Evolutionary conservation across 2,888 invertebrate genomes (phyloP).

Genomic region (Biston betularia): DNA sequence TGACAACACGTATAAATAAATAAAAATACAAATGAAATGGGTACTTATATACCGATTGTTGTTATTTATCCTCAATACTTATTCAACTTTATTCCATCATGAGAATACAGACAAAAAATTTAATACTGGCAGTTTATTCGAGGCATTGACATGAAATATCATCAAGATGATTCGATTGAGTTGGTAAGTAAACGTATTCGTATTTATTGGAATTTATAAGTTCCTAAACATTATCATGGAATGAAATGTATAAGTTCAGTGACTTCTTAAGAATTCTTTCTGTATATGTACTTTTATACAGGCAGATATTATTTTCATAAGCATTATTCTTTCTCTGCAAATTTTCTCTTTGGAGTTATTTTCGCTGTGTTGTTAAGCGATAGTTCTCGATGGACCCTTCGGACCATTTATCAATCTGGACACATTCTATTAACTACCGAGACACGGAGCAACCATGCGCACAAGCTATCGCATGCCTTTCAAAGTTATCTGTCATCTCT

Average conservation of each 20-base stretch:
- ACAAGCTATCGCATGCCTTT: constrained; percentile 10
- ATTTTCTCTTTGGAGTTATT: constrained; percentile 13
- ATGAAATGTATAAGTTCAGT: constrained; percentile 6
- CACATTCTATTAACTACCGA: constrained; percentile 30
- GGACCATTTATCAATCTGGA: constrained; percentile 31
- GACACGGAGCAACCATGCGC: constrained; percentile 11
- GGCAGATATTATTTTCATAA: constrained; percentile 15
- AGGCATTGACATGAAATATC: constrained; percentile 3
- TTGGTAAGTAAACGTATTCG: neutral
- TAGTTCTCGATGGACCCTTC: constrained; percentile 4
- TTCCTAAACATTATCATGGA: constrained; percentile 2
- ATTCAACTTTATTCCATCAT: neutral
- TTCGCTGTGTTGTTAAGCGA: constrained; percentile 6
- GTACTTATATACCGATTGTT: neutral
- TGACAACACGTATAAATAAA: neutral
- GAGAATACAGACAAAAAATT: neutral
- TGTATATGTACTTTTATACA: neutral
- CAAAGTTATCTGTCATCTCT: constrained; percentile 11
- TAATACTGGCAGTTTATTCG: neutral
- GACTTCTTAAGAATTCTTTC: constrained; percentile 3
- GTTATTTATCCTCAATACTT: neutral
- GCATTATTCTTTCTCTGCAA: constrained; percentile 3
- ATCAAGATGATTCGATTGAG: neutral
- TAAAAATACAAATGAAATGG: neutral
- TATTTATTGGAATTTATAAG: constrained; percentile 1